A percentile compares a stretch with the other conserved stretches of the same genome.
phyloP scores from a whole-genome alignment of 2,113 vertebrate genomes.

The Bubo scandiacus region DNA sequence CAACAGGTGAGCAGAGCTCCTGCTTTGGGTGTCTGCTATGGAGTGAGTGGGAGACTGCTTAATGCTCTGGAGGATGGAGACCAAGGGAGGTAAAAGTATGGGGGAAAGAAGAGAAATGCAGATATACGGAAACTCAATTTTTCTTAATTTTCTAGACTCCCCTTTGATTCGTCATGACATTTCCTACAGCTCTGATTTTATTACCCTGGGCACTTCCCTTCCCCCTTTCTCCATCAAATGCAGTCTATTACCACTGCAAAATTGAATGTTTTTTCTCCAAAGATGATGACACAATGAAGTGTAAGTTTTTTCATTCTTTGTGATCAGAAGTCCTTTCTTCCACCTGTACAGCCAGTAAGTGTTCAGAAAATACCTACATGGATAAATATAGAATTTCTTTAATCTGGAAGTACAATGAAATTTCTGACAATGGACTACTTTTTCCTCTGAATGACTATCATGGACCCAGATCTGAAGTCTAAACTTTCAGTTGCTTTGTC shows the following conservation, averaged over 20 bases:
- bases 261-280: background rate
- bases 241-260: background rate
- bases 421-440: background rate
- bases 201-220: background rate
- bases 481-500: background rate
- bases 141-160: background rate
- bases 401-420: background rate
- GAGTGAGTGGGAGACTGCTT: background rate
- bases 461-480: background rate
- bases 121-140: accelerated
- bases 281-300: background rate
- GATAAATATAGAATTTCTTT: background rate
- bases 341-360: background rate
- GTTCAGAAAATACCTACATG: background rate
- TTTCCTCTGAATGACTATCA: background rate
- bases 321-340: background rate
- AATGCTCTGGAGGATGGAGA: background rate
- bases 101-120: background rate
- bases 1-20: background rate
- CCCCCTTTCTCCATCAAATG: background rate
- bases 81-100: background rate
- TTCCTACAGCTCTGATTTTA: background rate
- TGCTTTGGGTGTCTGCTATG: background rate
- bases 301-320: background rate
- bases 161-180: background rate